Conservation (phyloP, 2,797 vertebrate genomes). For the Sebastes nivosus region DNA sequence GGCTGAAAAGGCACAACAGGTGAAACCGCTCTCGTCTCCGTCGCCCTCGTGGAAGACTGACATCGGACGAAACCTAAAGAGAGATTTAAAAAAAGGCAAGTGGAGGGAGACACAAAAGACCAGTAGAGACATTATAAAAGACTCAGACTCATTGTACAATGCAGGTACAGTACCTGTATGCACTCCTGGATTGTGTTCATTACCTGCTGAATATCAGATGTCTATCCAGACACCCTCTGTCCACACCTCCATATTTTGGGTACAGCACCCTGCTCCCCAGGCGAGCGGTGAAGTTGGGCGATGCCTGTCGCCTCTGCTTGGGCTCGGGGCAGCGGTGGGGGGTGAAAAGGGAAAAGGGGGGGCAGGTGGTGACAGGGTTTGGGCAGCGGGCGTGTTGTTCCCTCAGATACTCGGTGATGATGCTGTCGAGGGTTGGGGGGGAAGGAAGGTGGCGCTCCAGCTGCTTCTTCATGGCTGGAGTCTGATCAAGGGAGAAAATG, state of each 20-base stretch:
- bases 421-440: constrained; percentile 93
- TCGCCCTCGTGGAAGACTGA: constrained; percentile 94
- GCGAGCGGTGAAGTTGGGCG: constrained; percentile 95
- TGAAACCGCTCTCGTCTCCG: constrained; percentile 94
- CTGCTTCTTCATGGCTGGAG: constrained; percentile 96
- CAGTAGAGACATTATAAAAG: neutral
- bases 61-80: constrained; percentile 90
- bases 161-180: neutral
- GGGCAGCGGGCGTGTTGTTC: constrained; percentile 97
- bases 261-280: constrained; percentile 90
- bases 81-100: neutral
- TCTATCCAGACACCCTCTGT: constrained; percentile 92
- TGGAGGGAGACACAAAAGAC: neutral
- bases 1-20: constrained; percentile 94
- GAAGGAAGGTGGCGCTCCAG: constrained; percentile 91
- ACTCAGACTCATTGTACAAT: neutral
- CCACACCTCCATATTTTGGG: constrained; percentile 93
- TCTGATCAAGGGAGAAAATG: constrained; percentile 73
- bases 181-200: neutral
- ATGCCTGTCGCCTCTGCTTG: constrained; percentile 93
- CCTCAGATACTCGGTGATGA: constrained; percentile 96
- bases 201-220: constrained; percentile 97
- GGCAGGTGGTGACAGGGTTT: constrained; percentile 96
- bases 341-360: constrained; percentile 96
- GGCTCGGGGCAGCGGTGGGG: constrained; percentile 97